phyloP scores from a whole-genome alignment of 2,113 vertebrate species.

The Clarias gariepinus region DNA sequence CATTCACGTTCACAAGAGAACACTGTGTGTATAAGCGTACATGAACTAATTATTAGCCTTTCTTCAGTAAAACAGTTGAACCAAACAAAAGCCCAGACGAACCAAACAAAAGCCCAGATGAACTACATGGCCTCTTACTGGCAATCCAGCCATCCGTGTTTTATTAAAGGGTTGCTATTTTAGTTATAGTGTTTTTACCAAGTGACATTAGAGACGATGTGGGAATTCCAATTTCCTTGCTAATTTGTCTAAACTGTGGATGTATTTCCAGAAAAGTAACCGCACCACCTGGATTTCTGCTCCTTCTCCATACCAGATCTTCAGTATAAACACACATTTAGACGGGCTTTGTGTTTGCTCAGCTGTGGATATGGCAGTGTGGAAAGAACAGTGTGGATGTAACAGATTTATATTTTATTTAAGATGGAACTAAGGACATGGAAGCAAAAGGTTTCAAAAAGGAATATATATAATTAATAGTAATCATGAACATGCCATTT shows the following conservation, averaged over 20 bases:
- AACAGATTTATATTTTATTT: slow-evolving; percentile 24
- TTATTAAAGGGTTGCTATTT: slow-evolving; percentile 28
- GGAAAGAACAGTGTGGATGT: neutral
- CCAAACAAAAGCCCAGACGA: neutral
- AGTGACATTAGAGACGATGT: slow-evolving; percentile 21
- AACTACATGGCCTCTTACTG: neutral
- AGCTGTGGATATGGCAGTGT: slow-evolving; percentile 45
- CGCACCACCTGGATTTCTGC: slow-evolving; percentile 11
- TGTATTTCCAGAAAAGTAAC: slow-evolving; percentile 42
- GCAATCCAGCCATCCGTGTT: neutral
- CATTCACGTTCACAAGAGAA: neutral
- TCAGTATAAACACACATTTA: slow-evolving; percentile 35
- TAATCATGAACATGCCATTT: neutral
- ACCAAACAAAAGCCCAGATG: neutral
- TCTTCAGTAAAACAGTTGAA: neutral
- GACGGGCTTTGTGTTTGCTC: slow-evolving; percentile 47
- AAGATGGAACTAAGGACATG: neutral
- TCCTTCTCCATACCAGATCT: slow-evolving; percentile 34
- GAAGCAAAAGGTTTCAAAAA: neutral
- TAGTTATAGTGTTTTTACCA: slow-evolving; percentile 26
- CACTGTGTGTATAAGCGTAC: neutral
- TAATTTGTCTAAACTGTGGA: slow-evolving; percentile 24
- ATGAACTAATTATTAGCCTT: neutral
- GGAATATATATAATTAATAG: neutral
- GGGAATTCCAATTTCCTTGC: slow-evolving; percentile 24